Conservation (phyloP, 2,113 vertebrate genomes). For the Syrmaticus mikado region DNA sequence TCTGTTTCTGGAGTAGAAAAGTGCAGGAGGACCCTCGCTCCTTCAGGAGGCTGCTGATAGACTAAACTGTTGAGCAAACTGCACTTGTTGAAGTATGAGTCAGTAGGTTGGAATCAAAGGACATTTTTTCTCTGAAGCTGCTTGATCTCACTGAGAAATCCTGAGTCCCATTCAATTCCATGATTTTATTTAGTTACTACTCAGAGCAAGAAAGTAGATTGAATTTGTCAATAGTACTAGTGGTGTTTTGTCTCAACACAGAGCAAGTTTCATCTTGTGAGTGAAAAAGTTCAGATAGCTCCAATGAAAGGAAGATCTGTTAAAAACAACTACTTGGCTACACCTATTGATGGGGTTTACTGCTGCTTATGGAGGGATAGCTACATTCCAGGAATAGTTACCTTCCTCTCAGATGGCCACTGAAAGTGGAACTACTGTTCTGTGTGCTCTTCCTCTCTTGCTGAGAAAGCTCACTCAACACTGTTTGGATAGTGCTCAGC, state of each 20-base stretch:
- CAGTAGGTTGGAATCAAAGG: not conserved
- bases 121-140: not conserved
- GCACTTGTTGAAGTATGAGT: not conserved
- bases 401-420: not conserved
- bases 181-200: not conserved
- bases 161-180: not conserved
- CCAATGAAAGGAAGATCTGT: not conserved
- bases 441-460: not conserved
- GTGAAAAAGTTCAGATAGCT: not conserved
- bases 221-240: not conserved
- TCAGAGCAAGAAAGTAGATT: not conserved
- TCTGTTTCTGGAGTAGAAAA: not conserved
- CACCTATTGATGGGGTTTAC: not conserved
- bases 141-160: not conserved
- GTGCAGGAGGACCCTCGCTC: not conserved
- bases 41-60: not conserved
- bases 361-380: not conserved
- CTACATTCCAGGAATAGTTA: not conserved
- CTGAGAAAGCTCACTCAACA: not conserved
- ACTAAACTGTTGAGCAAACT: not conserved
- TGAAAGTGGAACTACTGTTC: not conserved
- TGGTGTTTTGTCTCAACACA: not conserved
- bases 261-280: not conserved
- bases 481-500: not conserved
- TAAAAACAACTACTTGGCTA: not conserved